Base-by-base conservation (phyloP, 2,888 invertebrate genomes). In the Blastobasis lacticolella region DNA sequence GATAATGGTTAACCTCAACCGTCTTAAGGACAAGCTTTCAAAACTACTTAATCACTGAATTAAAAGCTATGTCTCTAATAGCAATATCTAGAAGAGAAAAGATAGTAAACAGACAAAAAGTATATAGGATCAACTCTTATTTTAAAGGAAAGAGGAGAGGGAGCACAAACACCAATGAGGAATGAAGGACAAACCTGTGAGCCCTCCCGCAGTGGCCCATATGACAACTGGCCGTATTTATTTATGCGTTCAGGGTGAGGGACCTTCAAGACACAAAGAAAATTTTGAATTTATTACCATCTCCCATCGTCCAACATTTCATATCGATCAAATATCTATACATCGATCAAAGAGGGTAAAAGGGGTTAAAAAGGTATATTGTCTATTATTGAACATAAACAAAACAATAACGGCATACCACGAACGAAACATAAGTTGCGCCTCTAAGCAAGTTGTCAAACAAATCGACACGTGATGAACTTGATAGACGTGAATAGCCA, bases 201-300 rank as follows among this genome's bases (percentile, higher is more conserved):
- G 87, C 89, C 90, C 85, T 91, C 91, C 89, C 90, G 91, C 90
- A 90, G 90, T 79, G 86, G 86, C 89, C 91, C 90, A 90, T 90
- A 90, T 89, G 90, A 88, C 88, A 91, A 90, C 90, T 91, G 91
- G 88, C 89, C 87, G 78, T 86, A 88, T 88, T 89, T 89, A 88
- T 84, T 88, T 73, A 88, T 83, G 86, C 89, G 87, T 87, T 89
- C 89, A 82, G 90, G 90, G 85, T 90, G 90, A 83, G 90, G 90
- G 83, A 91, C 91, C 91, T 91, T 91, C 81, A 90, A 90, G 90
- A 90, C 90, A 90, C 83, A 90, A 89, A 81, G 83, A 89, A 74
- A 83, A 81, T 81, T 76, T 78, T 71, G 80, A 81, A 73, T 84
- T 78, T 74, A 76, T 75, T 70, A 77, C 69, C 66, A 70, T 59